Evolutionary conservation across 2,113 vertebrate species (phyloP).

Genomic region (Cryptoleucopteryx plumbea): DNA sequence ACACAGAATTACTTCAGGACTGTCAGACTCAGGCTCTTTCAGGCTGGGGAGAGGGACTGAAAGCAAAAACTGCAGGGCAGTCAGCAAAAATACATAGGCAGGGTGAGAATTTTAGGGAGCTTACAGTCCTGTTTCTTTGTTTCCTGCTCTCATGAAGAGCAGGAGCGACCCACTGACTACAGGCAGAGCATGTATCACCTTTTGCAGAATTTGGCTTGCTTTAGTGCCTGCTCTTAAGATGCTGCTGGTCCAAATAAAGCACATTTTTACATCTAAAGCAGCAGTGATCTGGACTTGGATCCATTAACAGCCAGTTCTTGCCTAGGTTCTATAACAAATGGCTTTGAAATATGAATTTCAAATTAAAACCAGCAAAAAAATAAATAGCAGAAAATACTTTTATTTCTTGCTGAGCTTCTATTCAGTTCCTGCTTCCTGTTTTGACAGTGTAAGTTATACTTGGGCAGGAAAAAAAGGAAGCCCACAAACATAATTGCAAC

Average conservation of each 20-base stretch:
- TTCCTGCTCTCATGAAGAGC: not conserved
- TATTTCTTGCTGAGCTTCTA: not conserved
- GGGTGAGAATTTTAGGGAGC: not conserved
- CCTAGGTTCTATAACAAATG: not conserved
- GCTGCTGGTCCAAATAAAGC: not conserved
- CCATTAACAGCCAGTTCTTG: not conserved
- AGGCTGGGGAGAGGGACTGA: not conserved
- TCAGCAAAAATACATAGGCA: not conserved
- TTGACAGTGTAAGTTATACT: conserved; percentile 23
- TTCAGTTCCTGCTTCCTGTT: conserved; percentile 42
- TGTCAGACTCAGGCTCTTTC: not conserved
- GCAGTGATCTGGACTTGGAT: not conserved
- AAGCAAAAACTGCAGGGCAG: not conserved
- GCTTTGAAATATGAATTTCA: not conserved
- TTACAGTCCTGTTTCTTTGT: not conserved
- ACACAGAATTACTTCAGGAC: not conserved
- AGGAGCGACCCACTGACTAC: not conserved
- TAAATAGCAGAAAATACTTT: conserved; percentile 2
- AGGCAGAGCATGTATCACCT: not conserved
- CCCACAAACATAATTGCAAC: conserved; percentile 58
- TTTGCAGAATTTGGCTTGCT: not conserved
- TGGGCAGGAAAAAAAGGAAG: conserved; percentile 48
- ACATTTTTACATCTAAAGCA: not conserved
- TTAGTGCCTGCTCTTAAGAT: not conserved
- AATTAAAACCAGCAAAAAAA: not conserved